Evolutionary conservation across 2,113 vertebrate genomes (phyloP).

Genomic region (Proteles cristata): DNA sequence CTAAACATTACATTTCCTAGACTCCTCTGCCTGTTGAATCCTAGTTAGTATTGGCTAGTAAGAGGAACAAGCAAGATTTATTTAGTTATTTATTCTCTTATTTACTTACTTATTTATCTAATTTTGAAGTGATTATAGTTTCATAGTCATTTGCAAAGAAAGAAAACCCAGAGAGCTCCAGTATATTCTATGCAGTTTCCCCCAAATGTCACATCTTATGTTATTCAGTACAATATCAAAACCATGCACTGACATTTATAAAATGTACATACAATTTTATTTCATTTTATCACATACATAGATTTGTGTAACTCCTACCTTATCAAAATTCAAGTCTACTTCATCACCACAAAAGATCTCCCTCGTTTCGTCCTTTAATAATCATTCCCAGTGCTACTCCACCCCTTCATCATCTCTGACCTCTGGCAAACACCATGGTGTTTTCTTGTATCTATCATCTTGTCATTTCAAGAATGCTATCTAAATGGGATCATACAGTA

Average conservation of each 20-base stretch:
- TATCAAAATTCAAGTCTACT: neutral
- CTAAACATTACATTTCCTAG: neutral
- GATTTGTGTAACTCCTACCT: neutral
- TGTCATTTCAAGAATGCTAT: neutral
- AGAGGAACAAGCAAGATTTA: neutral
- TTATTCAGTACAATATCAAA: neutral
- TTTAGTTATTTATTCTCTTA: neutral
- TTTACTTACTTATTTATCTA: neutral
- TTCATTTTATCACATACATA: neutral
- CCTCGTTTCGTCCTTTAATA: neutral
- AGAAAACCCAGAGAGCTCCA: accelerated
- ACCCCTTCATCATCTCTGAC: neutral
- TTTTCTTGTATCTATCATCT: neutral
- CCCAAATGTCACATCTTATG: neutral
- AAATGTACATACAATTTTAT: neutral
- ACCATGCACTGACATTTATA: neutral
- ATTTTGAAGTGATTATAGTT: neutral
- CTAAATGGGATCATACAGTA: neutral
- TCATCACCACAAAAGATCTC: neutral
- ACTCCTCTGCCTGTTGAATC: neutral
- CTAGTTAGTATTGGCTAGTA: neutral
- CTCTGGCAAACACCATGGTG: neutral
- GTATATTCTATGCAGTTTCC: accelerated
- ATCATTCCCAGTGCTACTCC: accelerated
- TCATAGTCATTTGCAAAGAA: neutral